Conservation (phyloP, 2,113 vertebrate species). For the Rallus limicola region DNA sequence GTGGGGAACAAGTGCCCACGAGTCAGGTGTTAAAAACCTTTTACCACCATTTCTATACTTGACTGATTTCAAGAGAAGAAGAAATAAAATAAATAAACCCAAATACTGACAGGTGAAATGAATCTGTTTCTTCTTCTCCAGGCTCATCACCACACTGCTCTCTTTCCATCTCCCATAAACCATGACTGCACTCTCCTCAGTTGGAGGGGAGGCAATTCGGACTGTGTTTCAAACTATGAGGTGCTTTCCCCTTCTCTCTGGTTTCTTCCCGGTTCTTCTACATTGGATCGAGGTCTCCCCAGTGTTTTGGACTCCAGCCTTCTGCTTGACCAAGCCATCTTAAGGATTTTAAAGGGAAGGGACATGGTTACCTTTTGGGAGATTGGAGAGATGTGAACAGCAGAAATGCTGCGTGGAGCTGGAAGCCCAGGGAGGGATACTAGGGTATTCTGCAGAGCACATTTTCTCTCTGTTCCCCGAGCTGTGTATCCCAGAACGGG, state of each 20-base stretch:
- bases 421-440: not conserved
- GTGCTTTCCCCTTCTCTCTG: not conserved
- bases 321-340: not conserved
- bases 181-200: not conserved
- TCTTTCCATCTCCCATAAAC: not conserved
- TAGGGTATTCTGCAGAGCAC: not conserved
- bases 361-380: not conserved
- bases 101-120: not conserved
- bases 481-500: not conserved
- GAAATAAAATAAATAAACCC: not conserved
- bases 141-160: not conserved
- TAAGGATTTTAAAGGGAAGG: not conserved
- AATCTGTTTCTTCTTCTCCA: not conserved
- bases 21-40: not conserved
- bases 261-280: not conserved
- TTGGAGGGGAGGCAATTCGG: not conserved
- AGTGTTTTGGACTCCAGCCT: not conserved
- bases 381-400: not conserved
- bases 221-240: not conserved
- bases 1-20: not conserved
- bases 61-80: not conserved
- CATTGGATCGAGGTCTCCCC: not conserved
- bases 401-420: not conserved
- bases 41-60: not conserved
- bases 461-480: not conserved